phyloP scores from a whole-genome alignment of 2,888 invertebrate genomes.

The Brachyptera risi region DNA sequence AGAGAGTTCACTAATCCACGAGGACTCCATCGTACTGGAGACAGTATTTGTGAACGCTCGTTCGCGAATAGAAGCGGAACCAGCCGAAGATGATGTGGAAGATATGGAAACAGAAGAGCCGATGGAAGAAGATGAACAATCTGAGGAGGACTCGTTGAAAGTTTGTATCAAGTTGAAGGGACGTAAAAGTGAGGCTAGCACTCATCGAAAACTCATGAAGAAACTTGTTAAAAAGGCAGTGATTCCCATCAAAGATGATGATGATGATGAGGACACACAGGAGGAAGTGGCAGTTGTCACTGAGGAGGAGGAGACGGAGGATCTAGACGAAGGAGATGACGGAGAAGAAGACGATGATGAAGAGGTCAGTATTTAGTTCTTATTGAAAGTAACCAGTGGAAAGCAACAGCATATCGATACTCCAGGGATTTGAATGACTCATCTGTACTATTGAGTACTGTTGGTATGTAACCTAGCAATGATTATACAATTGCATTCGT shows the following conservation, averaged over 20 bases:
- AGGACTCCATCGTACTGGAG: constrained; percentile 55
- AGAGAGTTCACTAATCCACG: constrained; percentile 54
- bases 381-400: no score
- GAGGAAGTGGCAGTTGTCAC: neutral
- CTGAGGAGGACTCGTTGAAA: constrained; percentile 28
- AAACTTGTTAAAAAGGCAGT: neutral
- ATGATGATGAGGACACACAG: neutral
- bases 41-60: constrained; percentile 38
- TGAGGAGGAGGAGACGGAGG: neutral
- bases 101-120: neutral
- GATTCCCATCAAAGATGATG: neutral
- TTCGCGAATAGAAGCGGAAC: constrained; percentile 31
- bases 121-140: constrained; percentile 20
- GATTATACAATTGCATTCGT: no score
- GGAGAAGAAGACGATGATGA: no score
- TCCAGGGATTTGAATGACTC: no score
- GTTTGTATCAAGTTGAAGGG: constrained; percentile 28
- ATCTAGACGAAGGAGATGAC: neutral
- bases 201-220: neutral
- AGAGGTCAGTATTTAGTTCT: no score
- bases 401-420: no score
- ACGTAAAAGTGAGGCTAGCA: constrained; percentile 21
- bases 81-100: constrained; percentile 1
- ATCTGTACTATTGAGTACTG: no score
- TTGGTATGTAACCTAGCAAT: no score